phyloP scores from a whole-genome alignment of 2,797 vertebrate species.

The Triplophysa yarkandensis region DNA sequence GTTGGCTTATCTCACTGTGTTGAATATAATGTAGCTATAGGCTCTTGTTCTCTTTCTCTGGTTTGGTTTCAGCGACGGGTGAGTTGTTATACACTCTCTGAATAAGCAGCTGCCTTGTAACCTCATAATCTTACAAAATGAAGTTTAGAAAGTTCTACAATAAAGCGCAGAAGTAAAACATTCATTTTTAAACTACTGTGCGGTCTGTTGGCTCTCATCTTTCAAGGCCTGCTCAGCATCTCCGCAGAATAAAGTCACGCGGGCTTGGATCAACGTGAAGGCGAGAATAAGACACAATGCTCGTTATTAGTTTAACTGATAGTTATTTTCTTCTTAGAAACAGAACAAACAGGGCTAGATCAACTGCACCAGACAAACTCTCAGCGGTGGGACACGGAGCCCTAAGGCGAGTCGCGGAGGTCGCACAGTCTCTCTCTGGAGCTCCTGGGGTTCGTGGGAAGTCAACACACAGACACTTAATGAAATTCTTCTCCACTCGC shows the following conservation, averaged over 20 bases:
- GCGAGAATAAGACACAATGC: background rate
- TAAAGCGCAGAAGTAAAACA: background rate
- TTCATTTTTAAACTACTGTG: no score
- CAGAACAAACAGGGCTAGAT: background rate
- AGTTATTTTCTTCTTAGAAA: background rate
- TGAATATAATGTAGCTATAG: background rate
- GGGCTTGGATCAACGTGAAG: background rate
- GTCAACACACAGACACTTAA: constrained; percentile 14
- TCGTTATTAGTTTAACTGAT: background rate
- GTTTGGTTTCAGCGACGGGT: background rate
- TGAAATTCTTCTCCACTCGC: constrained; percentile 37
- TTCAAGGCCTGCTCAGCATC: background rate
- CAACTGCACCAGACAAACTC: background rate
- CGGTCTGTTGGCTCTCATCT: background rate
- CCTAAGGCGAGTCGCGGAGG: background rate
- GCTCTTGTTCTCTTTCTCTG: constrained; percentile 1
- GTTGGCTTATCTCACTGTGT: background rate
- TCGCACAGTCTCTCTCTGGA: background rate
- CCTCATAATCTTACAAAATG: background rate
- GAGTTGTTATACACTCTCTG: background rate
- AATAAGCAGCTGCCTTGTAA: background rate
- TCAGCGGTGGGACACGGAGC: background rate
- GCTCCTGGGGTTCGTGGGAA: background rate
- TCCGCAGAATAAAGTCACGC: background rate
- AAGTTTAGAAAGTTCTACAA: background rate